Conservation (phyloP, 2,113 vertebrate genomes). For the Cebidichthys violaceus region DNA sequence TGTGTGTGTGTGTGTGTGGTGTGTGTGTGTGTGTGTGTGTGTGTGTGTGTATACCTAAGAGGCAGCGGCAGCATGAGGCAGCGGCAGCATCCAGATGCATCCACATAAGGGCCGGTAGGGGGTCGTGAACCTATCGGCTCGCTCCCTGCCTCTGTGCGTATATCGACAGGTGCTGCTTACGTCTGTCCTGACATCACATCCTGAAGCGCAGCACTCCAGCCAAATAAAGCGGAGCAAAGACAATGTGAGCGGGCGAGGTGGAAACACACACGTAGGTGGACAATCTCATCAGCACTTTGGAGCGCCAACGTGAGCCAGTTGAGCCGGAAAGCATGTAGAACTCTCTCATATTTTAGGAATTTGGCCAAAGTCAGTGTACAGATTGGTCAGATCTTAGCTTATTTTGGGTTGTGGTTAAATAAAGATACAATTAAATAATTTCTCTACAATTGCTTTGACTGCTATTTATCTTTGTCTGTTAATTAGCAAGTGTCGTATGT, state of each 20-base stretch:
- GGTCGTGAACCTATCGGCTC: constrained; percentile 56
- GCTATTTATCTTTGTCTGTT: too few species aligned
- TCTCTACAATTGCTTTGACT: too few species aligned
- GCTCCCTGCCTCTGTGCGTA: constrained; percentile 57
- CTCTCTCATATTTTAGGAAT: neutral
- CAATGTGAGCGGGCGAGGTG: constrained; percentile 62
- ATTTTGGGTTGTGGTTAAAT: too few species aligned
- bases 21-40: neutral
- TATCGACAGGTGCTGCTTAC: constrained; percentile 68
- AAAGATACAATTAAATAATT: too few species aligned
- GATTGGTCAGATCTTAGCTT: too few species aligned
- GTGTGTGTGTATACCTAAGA: neutral
- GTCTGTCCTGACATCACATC: constrained; percentile 65
- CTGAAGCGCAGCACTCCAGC: constrained; percentile 33
- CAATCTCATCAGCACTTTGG: constrained; percentile 1
- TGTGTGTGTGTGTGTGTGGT: too few species aligned
- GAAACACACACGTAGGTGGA: constrained; percentile 29
- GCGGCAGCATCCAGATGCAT: constrained; percentile 23
- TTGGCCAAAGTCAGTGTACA: neutral
- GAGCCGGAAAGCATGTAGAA: neutral
- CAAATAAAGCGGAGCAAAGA: constrained; percentile 70
- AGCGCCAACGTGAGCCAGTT: neutral
- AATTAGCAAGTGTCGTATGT: neutral
- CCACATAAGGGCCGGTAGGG: constrained; percentile 9
- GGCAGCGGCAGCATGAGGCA: too few species aligned